Conservation (phyloP, 2,113 vertebrate genomes). For the Gopherus flavomarginatus region DNA sequence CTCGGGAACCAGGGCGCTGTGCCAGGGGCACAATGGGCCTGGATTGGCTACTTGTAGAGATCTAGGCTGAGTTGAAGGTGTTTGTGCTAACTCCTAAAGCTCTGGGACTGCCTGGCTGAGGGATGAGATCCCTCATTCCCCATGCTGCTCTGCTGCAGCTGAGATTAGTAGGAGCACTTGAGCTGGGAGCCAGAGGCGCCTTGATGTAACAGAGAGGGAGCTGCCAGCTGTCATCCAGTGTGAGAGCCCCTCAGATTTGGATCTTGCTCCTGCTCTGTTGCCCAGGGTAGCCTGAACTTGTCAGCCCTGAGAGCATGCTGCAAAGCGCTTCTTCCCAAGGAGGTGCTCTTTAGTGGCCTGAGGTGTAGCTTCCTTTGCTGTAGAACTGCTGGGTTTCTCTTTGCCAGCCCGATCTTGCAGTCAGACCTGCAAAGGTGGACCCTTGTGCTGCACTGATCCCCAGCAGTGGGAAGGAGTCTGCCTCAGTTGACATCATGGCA, state of each 20-base stretch:
- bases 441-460: too few relatives aligned
- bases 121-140: neutral
- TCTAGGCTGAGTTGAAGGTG: neutral
- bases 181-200: neutral
- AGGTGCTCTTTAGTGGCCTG: too few relatives aligned
- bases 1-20: constrained; percentile 33
- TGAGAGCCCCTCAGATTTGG: neutral
- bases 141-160: neutral
- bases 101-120: neutral
- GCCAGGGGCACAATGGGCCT: neutral
- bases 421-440: neutral
- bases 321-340: neutral
- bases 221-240: too few relatives aligned
- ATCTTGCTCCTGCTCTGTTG: neutral
- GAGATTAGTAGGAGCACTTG: neutral
- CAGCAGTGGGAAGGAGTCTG: neutral
- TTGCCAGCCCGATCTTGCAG: neutral
- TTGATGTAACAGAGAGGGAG: neutral
- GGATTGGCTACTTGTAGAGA: accelerated
- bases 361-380: neutral
- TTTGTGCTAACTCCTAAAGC: neutral
- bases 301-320: neutral
- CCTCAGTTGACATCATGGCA: neutral
- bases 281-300: neutral
- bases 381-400: neutral